Evolutionary conservation across 2,113 vertebrate genomes (phyloP).

Genomic region (Megatriorchis doriae): DNA sequence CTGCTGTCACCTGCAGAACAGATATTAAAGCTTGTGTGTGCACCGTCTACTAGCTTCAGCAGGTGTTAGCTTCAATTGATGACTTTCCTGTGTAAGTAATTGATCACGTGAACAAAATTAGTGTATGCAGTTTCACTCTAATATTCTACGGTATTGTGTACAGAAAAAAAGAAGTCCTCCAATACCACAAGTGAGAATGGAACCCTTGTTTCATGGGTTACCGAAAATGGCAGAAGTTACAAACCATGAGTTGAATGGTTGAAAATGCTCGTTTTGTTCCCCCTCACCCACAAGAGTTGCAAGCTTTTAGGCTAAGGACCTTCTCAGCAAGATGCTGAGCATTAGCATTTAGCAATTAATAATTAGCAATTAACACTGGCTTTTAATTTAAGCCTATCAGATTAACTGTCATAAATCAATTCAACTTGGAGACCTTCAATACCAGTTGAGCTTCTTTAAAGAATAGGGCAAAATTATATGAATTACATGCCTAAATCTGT

Average conservation of each 20-base stretch:
- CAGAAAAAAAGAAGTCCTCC: not conserved
- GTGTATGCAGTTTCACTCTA: not conserved
- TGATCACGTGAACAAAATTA: not conserved
- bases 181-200: rapidly evolving
- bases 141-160: no score
- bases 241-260: not conserved
- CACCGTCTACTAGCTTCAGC: not conserved
- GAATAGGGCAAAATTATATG: not conserved
- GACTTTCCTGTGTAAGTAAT: not conserved
- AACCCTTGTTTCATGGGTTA: not conserved
- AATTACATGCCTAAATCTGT: not conserved
- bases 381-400: not conserved
- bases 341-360: no score
- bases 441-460: not conserved
- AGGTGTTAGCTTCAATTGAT: not conserved
- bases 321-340: not conserved
- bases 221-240: not conserved
- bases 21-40: not conserved
- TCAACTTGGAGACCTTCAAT: not conserved
- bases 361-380: not conserved
- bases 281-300: no score
- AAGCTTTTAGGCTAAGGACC: not conserved
- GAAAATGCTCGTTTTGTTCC: not conserved
- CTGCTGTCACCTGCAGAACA: not conserved
- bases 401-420: not conserved